Evolutionary conservation across 2,888 invertebrate species (phyloP), one percentile per base, ranked within the genome.

Genomic region (Trachelus iudaicus): DNA sequence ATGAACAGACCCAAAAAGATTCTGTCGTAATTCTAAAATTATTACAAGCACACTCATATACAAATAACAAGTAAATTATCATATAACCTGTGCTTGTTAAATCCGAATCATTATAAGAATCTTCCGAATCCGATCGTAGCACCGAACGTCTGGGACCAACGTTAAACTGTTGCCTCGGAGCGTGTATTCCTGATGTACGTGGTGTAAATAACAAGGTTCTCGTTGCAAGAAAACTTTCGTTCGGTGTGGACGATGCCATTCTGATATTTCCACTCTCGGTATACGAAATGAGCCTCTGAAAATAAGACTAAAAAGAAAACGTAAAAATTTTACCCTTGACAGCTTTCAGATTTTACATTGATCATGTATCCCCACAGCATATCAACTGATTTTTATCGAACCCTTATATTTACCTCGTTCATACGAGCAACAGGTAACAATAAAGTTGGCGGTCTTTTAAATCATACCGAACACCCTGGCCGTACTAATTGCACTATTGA

Each of bases 121-220:
- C 13, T n/a, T 0, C 34, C 11, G 12, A n/a, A 15, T 74, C 30
- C 6, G 35, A 33, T 13, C 4, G 35, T 34, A 30, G 1, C 73
- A 73, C 1, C 34, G 74, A 37, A 40, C 77, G 77, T 68, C 76
- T 79, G 1, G 81, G 79, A 13, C 82, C 80, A 33, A 81, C 34
- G 73, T 77, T 80, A 34, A 83, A 83, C 11, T 77, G 75, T 31
- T 76, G 76, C 69, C 76, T 76, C 30, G 75, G 76, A 68, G 12
- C 34, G 3, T 31, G 71, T 11, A 76, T 69, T 13, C 73, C 75
- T n/a, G 78, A 78, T 13, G 76, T 73, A 11, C 34, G 79, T 11
- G 75, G 12, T 71, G 40, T 56, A 23, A 23, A 56, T 9, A 56
- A 56, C 9, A 56, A 56, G 2, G 40, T 56, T 56, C 40, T 56